Evolutionary conservation across 2,113 vertebrate genomes (phyloP).

Genomic region (Grus americana): DNA sequence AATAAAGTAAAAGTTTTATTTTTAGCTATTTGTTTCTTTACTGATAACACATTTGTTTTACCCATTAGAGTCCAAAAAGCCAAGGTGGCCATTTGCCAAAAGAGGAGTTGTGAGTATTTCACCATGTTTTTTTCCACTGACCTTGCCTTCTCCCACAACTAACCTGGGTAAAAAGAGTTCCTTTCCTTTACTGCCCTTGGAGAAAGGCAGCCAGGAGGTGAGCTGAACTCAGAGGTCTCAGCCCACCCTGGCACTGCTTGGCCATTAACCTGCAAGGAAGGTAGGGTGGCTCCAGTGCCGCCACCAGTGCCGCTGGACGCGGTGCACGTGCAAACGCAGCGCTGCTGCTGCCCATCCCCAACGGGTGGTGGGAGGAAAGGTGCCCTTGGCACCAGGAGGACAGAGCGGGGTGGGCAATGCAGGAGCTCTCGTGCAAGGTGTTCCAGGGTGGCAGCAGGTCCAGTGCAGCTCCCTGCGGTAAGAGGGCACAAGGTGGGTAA

Average conservation of each 20-base stretch:
- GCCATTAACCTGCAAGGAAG: not conserved
- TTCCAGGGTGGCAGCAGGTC: not conserved
- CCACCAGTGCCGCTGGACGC: rapidly evolving
- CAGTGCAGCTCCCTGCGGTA: rapidly evolving
- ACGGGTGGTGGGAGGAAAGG: not conserved
- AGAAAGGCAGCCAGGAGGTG: not conserved
- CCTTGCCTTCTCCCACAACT: not conserved
- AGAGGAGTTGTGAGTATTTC: constrained; percentile 78
- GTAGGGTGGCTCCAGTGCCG: not conserved
- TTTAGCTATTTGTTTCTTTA: not conserved
- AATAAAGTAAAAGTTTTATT: not conserved
- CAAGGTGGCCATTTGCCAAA: constrained; percentile 89
- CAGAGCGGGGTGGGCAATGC: rapidly evolving
- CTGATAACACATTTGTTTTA: constrained; percentile 30
- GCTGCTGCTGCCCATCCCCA: rapidly evolving
- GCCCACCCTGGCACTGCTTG: not conserved
- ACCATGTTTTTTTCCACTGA: not conserved
- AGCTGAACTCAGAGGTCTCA: not conserved
- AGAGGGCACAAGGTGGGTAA: not conserved
- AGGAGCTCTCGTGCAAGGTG: not conserved
- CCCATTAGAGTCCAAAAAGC: constrained; percentile 85
- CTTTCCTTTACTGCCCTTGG: not conserved
- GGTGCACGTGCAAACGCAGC: not conserved
- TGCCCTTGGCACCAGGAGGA: not conserved
- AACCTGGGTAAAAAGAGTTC: not conserved